A percentile compares a stretch with the other conserved stretches of the same genome.
Evolutionary conservation across 2,888 invertebrate genomes (phyloP).

Genomic region (Cantharis rufa): DNA sequence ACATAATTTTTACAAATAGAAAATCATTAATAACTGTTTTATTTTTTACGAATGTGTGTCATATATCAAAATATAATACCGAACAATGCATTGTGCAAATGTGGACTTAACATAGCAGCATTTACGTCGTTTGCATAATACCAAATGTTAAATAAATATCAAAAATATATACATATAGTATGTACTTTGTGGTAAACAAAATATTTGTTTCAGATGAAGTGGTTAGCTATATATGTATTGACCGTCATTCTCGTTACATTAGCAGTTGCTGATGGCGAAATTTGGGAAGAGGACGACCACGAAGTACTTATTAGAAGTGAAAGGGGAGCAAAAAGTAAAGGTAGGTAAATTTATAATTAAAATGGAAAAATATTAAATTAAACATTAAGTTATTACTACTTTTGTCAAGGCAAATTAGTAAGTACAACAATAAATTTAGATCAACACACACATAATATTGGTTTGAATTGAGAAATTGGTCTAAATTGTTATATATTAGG

Average conservation of each 20-base stretch:
- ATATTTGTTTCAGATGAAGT: slow-evolving; percentile 57
- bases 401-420: background rate
- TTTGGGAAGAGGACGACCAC: slow-evolving; percentile 78
- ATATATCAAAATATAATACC: background rate
- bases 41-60: background rate
- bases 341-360: slow-evolving; percentile 52
- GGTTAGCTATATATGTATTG: slow-evolving; percentile 55
- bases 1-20: too few species aligned
- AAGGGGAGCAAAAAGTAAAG: slow-evolving; percentile 77
- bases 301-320: slow-evolving; percentile 80
- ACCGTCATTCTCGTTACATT: slow-evolving; percentile 59
- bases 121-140: background rate
- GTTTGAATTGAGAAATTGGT: slow-evolving; percentile 13
- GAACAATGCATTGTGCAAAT: background rate
- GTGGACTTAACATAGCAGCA: background rate
- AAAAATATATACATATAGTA: background rate
- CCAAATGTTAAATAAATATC: background rate
- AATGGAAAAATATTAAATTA: background rate
- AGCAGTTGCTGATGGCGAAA: slow-evolving; percentile 68
- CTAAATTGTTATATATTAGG: slow-evolving; percentile 13
- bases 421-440: slow-evolving; percentile 1
- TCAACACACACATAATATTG: slow-evolving; percentile 5
- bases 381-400: background rate
- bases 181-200: background rate
- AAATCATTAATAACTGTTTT: background rate